Evolutionary conservation across 2,888 invertebrate genomes (phyloP).

Genomic region (Campaea margaritaria): DNA sequence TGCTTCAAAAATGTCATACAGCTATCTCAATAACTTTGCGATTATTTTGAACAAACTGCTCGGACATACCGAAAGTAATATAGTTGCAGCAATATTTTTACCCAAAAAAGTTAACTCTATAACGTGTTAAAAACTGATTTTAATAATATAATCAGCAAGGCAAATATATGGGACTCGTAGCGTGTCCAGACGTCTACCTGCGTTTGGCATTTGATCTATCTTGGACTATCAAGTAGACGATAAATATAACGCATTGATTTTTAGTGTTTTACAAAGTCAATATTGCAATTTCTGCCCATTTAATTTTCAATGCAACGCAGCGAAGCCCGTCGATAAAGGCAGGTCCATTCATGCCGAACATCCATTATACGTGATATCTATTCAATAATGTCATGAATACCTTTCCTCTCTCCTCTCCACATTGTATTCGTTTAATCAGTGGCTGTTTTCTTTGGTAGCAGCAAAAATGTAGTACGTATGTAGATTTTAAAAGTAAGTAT

Average conservation of each 20-base stretch:
- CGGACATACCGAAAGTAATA: no score
- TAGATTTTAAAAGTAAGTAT: no score
- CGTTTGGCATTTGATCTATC: no score
- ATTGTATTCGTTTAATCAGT: constrained; percentile 15
- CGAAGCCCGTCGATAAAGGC: constrained; percentile 39
- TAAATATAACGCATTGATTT: no score
- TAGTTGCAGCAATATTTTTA: no score
- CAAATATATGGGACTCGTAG: no score
- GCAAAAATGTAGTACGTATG: no score
- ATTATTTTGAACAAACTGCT: neutral
- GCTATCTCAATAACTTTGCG: constrained; percentile 4
- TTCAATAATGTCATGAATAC: constrained; percentile 44
- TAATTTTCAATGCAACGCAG: constrained; percentile 37
- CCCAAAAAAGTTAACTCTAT: no score
- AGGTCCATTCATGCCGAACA: constrained; percentile 39
- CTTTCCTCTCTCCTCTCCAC: constrained; percentile 24
- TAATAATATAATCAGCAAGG: neutral
- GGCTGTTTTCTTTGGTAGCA: no score
- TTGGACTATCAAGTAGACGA: neutral
- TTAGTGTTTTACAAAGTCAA: constrained; percentile 1
- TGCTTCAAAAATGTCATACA: constrained; percentile 13
- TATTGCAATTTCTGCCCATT: constrained; percentile 11
- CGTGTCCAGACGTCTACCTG: no score
- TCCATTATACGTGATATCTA: constrained; percentile 41
- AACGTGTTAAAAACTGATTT: no score